Conservation (phyloP, 2,888 invertebrate species). For the Plemyria rubiginata region DNA sequence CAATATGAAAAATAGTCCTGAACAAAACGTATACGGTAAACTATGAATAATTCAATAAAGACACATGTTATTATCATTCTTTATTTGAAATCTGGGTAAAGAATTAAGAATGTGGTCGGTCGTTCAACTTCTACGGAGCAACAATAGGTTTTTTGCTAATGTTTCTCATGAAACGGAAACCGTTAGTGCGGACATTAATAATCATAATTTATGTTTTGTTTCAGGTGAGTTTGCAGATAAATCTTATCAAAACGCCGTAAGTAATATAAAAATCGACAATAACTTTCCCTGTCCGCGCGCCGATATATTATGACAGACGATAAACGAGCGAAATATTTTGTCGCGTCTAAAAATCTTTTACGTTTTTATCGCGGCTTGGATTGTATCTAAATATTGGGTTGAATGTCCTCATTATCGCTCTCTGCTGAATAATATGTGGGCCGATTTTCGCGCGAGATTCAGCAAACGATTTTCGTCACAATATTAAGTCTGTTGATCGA, state of each 20-base stretch:
- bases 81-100: slow-evolving; percentile 69
- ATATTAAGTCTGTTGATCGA: slow-evolving; percentile 54
- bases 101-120: slow-evolving; percentile 77
- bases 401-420: slow-evolving; percentile 73
- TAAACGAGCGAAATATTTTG: slow-evolving; percentile 51
- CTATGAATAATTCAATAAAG: slow-evolving; percentile 71
- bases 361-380: slow-evolving; percentile 53
- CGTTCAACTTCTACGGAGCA: slow-evolving; percentile 64
- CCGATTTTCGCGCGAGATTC: slow-evolving; percentile 70
- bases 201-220: slow-evolving; percentile 49
- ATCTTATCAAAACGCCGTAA: slow-evolving; percentile 40
- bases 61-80: slow-evolving; percentile 64
- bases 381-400: slow-evolving; percentile 67
- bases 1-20: slow-evolving; percentile 53
- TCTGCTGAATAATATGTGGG: slow-evolving; percentile 79
- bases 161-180: slow-evolving; percentile 45
- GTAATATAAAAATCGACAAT: slow-evolving; percentile 44
- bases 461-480: slow-evolving; percentile 60
- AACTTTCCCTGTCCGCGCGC: slow-evolving; percentile 45
- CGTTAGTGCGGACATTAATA: slow-evolving; percentile 46
- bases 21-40: slow-evolving; percentile 54
- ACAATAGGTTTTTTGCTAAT: slow-evolving; percentile 55
- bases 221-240: slow-evolving; percentile 54
- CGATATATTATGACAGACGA: slow-evolving; percentile 48
- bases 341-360: slow-evolving; percentile 50